Percentiles rank a stretch among this genome's conserved stretches.
Evolutionary conservation across 2,888 invertebrate genomes (phyloP).

Genomic region (Orthosia gothica): DNA sequence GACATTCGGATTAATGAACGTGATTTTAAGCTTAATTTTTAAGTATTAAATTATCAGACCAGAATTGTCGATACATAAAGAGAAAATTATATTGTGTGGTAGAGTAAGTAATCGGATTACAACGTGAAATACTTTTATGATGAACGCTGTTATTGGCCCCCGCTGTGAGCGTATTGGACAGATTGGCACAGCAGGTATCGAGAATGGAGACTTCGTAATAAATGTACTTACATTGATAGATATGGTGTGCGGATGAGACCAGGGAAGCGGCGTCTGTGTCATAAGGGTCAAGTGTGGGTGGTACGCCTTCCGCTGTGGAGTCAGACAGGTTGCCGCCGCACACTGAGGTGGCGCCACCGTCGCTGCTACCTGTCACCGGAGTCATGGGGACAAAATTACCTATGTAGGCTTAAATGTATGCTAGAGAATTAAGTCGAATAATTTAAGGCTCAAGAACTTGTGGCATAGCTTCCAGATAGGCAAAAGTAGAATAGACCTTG

Average conservation of each 20-base stretch:
- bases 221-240: conserved; percentile 93
- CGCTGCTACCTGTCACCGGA: conserved; percentile 93
- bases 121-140: conserved; percentile 6
- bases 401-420: conserved; percentile 39
- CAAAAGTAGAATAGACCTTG: not conserved
- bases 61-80: conserved; percentile 29
- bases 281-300: conserved; percentile 93
- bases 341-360: conserved; percentile 95
- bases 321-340: conserved; percentile 96
- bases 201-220: not conserved
- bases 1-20: conserved; percentile 36
- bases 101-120: conserved; percentile 14
- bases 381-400: conserved; percentile 51
- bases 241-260: conserved; percentile 94
- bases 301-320: conserved; percentile 94
- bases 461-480: not conserved
- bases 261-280: conserved; percentile 94
- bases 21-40: conserved; percentile 35
- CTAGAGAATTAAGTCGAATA: conserved; percentile 10
- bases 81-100: conserved; percentile 21
- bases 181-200: conserved; percentile 43
- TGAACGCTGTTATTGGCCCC: not conserved
- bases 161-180: conserved; percentile 5
- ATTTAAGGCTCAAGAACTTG: not conserved
- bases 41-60: conserved; percentile 30